Evolutionary conservation across 2,888 invertebrate species (phyloP).

Genomic region (Dryadula phaetusa): DNA sequence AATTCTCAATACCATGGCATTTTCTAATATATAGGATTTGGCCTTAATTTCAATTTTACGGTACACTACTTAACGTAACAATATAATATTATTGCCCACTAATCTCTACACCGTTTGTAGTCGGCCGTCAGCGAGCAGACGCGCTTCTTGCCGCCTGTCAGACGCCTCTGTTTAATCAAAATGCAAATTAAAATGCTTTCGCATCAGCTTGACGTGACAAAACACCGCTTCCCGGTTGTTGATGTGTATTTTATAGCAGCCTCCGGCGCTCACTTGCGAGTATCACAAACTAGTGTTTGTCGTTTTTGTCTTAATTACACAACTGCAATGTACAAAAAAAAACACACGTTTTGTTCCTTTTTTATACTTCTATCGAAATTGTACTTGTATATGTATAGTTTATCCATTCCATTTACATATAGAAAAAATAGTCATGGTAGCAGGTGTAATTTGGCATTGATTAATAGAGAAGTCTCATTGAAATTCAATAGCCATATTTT

Average conservation of each 20-base stretch:
- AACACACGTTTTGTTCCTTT: too few species aligned
- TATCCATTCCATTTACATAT: too few species aligned
- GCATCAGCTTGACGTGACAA: slow-evolving; percentile 59
- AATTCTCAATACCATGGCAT: too few species aligned
- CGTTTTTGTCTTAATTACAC: slow-evolving; percentile 16
- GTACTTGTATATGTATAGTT: neutral
- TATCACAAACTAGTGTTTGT: slow-evolving; percentile 21
- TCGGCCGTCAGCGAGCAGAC: slow-evolving; percentile 42
- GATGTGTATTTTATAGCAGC: slow-evolving; percentile 56
- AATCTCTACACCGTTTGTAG: slow-evolving; percentile 15
- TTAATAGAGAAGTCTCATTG: too few species aligned
- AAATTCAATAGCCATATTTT: too few species aligned
- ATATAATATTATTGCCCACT: slow-evolving; percentile 8
- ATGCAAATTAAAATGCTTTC: slow-evolving; percentile 67
- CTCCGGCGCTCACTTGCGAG: slow-evolving; percentile 39
- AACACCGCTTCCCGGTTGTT: slow-evolving; percentile 53
- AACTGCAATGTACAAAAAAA: slow-evolving; percentile 21
- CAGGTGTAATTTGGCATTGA: too few species aligned
- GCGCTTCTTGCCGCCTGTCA: slow-evolving; percentile 51
- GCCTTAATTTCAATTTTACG: neutral
- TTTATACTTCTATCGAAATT: neutral
- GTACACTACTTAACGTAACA: neutral
- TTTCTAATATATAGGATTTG: too few species aligned
- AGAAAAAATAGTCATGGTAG: too few species aligned
- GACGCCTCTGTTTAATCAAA: slow-evolving; percentile 65